Conservation (phyloP, 2,113 vertebrate species). For the Columba livia region DNA sequence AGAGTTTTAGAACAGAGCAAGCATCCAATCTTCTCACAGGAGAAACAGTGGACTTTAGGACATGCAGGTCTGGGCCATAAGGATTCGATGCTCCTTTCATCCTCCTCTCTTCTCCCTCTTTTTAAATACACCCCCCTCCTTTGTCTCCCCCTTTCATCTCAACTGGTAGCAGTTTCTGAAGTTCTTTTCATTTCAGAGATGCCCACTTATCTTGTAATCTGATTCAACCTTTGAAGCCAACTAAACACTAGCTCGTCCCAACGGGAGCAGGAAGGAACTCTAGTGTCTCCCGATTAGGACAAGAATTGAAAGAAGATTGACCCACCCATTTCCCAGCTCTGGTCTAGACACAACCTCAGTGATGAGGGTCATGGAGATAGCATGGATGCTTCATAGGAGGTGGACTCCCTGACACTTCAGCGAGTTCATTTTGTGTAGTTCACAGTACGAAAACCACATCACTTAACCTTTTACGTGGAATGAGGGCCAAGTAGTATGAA, state of each 20-base stretch:
- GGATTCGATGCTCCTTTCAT: not conserved
- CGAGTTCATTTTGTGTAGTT: not conserved
- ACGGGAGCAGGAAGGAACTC: not conserved
- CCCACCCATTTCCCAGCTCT: not conserved
- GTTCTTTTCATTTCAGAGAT: slow-evolving; percentile 42
- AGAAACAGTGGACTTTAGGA: not conserved
- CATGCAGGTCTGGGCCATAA: not conserved
- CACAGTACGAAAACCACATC: not conserved
- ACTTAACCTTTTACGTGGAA: not conserved
- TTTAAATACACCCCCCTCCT: not conserved
- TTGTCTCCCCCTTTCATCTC: not conserved
- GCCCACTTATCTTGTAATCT: slow-evolving; percentile 63
- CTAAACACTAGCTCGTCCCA: not conserved
- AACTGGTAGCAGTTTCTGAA: slow-evolving; percentile 17
- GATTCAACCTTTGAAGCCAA: slow-evolving; percentile 49
- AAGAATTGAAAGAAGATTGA: not conserved
- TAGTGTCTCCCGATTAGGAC: not conserved
- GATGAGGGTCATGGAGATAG: not conserved
- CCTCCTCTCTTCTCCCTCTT: not conserved
- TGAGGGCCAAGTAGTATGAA: not conserved
- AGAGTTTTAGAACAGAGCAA: not conserved
- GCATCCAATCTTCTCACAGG: not conserved
- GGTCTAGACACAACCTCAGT: not conserved
- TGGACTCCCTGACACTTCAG: not conserved
- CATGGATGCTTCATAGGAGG: not conserved